A percentile compares a stretch with the other conserved stretches of the same genome.
Evolutionary conservation across 1,140 invertebrate genomes (phyloP).

Genomic region (Tetramorium alpestre): DNA sequence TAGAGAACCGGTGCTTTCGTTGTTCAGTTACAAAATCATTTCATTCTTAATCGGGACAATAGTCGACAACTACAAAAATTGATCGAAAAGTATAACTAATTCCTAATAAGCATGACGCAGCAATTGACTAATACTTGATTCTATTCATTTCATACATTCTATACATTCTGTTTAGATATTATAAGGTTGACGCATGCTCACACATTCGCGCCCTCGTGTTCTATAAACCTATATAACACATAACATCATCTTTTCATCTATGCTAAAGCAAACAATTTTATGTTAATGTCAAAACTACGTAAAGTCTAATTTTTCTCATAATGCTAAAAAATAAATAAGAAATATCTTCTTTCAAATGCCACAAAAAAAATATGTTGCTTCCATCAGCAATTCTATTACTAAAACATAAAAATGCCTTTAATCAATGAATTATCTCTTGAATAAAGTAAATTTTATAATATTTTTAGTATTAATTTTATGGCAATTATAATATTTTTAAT

Average conservation of each 20-base stretch:
- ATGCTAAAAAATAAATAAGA: not conserved
- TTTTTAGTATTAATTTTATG: not conserved
- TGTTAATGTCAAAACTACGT: not conserved
- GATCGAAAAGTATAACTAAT: not conserved
- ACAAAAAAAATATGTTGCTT: not conserved
- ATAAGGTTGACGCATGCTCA: conserved; percentile 23
- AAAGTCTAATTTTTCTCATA: not conserved
- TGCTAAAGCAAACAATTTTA: conserved; percentile 18
- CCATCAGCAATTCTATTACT: not conserved
- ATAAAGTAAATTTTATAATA: not conserved
- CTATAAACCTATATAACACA: conserved; percentile 55
- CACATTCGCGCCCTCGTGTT: conserved; percentile 17
- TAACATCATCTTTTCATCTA: conserved; percentile 44
- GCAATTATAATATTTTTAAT: not conserved
- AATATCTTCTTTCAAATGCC: not conserved
- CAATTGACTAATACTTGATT: conserved; percentile 2
- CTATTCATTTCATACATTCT: not conserved
- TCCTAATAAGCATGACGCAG: conserved; percentile 28
- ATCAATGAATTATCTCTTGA: not conserved
- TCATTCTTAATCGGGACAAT: not conserved
- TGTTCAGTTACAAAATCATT: not conserved
- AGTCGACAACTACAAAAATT: not conserved
- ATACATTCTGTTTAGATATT: not conserved
- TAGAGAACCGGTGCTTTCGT: not conserved
- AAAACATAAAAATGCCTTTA: not conserved